Percentiles rank a stretch among this genome's conserved stretches.
These are phyloP conservation scores for Drosophila sp. DNA, from an alignment of 1,140 invertebrate genomes.

Conservation along the genomic window DNA sequence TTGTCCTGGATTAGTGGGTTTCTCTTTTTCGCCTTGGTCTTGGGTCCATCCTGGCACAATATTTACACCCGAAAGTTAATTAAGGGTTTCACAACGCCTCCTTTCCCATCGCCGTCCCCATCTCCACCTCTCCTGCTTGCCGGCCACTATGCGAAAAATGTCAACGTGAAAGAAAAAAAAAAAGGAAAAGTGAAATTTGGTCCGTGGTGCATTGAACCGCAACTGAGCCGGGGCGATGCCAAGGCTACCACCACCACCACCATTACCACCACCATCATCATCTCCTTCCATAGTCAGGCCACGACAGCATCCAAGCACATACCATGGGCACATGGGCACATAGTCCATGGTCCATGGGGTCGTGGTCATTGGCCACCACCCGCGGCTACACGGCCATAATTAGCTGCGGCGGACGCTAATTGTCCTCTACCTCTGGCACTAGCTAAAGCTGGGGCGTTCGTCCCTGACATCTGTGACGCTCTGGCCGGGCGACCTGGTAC, in stretches of 20 bases:
- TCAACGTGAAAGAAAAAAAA: constrained; percentile 35
- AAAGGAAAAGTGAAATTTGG: constrained; percentile 44
- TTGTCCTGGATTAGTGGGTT: constrained; percentile 40
- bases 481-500: constrained; percentile 52
- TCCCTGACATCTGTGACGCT: constrained; percentile 48
- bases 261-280: too few relatives aligned
- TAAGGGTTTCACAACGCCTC: constrained; percentile 70
- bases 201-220: constrained; percentile 53
- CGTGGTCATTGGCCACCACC: constrained; percentile 31
- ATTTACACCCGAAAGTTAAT: constrained; percentile 67
- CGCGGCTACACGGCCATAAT: constrained; percentile 64
- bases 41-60: constrained; percentile 30
- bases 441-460: constrained; percentile 5
- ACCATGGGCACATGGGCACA: not conserved
- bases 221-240: constrained; percentile 23
- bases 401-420: constrained; percentile 69
- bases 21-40: not conserved
- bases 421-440: constrained; percentile 42
- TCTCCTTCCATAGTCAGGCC: not conserved
- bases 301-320: not conserved
- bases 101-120: too few relatives aligned
- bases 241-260: constrained; percentile 1
- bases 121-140: not conserved
- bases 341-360: not conserved
- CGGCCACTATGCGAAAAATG: constrained; percentile 48